Evolutionary conservation across 2,888 invertebrate genomes (phyloP), one percentile per base, ranked within the genome.

Genomic region (Celastrina argiolus): DNA sequence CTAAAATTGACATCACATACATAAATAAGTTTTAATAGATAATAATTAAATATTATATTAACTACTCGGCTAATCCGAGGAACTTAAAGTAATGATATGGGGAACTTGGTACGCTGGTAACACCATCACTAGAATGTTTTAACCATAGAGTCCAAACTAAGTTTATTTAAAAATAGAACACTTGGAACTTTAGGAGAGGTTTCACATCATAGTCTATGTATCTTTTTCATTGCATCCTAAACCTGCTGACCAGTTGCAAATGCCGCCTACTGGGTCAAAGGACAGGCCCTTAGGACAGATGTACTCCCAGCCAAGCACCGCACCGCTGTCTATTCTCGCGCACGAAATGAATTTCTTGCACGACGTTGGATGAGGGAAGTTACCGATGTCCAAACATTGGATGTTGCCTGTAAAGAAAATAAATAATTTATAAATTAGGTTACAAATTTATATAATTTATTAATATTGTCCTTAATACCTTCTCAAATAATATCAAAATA

Each of bases 301-400:
- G 86, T 97, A 97, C 76, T 96, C 97, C 94, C 97, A 97, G 8
- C 97, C 97, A 0, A 96, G 87, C 1, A 97, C 93, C 16, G 94
- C 93, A 14, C 95, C 95, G 76, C 94, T 94, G 73, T 96, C 96
- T 91, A 96, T 84, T 58, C 88, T 82, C 0, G 97, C 97, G 84
- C 98, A 98, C 22, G 96, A 96, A 75, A 98, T 97, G 83, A 97
- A 98, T 85, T 97, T 97, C 84, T 95, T 96, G 83, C 98, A 98
- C 0, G 96, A 97, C 16, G 94, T 92, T 2, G 98, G 98, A 88
- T 98, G 97, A 0, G 97, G 96, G 87, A 97, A 98, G 82, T 96
- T 97, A 45, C 98, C 98, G 74, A 96, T 95, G 82, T 97, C 97
- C 68, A 96, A 86, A 79, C 98, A 98, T 74, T 96, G 95, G 73